Base-by-base conservation (phyloP, 2,113 vertebrate species). In the Cariama cristata region DNA sequence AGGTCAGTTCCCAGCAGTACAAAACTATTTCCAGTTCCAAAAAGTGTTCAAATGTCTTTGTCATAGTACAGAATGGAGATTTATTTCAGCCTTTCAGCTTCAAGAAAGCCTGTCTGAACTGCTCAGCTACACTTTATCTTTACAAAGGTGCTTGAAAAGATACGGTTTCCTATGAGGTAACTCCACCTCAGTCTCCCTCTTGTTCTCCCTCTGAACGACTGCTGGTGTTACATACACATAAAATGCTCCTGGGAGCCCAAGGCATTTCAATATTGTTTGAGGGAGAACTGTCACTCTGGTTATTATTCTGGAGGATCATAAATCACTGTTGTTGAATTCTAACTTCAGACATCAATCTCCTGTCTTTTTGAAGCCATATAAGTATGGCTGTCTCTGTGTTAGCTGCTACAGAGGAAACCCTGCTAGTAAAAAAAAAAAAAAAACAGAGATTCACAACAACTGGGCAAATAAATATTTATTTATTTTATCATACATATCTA, bases 1-100 rank as follows among this genome's bases (percentile, higher is more conserved):
- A 93, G 90, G 89, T 96, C 93, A 95, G 91, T 28, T 95, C 87
- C 84, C 40, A 2, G 49, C 45, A 93, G 69, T 42, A 89, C 6
- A 79, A 89, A 95, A 76, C 52, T 68, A 68, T 56, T 91, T 77
- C 33, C 56, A 91, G 56, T 56, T 93, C 73, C 80, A 94, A 79
- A 94, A 91, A 81, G 30, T 15, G 35, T 52, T 93, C 40, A 55
- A 49, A 75, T 56, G 24, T 64, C 86, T 91, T 75, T 67, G 20
- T 81, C 60, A 87, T 22, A 79, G 40, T 18, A 44, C 11, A 72
- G 53, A 93, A 87, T 17, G 27, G 80, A 89, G 84, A 79, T 79
- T 75, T 87, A 87, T 87, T 87, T 94, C 58, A 89, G 47, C 16
- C 30, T 79, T 91, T 93, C 69, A 72, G 66, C 76, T 81, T 85